phyloP scores from a whole-genome alignment of 64 coral and sea anemone genomes.

The Acropora tenuis region DNA sequence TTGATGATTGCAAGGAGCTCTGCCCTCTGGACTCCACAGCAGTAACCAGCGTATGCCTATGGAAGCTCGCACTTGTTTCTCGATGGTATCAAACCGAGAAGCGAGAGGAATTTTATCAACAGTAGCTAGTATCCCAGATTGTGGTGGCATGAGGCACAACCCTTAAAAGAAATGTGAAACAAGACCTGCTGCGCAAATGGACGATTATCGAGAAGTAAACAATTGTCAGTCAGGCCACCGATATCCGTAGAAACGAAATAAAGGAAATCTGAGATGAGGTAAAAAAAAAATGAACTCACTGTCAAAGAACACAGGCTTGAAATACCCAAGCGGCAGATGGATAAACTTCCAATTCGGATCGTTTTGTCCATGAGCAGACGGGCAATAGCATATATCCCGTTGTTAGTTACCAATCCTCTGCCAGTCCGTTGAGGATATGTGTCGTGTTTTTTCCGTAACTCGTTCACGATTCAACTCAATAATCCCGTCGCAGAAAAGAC shows the following conservation, averaged over 20 bases:
- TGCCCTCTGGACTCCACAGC: background rate
- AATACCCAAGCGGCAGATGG: background rate
- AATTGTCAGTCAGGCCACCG: background rate
- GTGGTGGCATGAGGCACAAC: background rate
- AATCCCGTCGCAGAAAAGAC: too few species aligned
- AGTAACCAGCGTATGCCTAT: background rate
- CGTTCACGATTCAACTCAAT: too few species aligned
- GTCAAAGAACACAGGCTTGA: background rate
- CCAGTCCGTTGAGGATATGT: too few species aligned
- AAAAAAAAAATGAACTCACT: background rate
- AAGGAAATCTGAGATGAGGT: background rate
- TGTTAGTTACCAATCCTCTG: too few species aligned
- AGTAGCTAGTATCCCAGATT: background rate
- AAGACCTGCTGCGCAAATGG: background rate
- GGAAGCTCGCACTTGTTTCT: background rate
- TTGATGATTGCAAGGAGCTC: background rate
- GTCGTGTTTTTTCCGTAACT: too few species aligned
- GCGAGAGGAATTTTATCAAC: slow-evolving; percentile 23
- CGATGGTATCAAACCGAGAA: background rate
- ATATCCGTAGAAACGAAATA: background rate
- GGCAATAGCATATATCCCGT: too few species aligned
- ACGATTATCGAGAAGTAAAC: slow-evolving; percentile 37
- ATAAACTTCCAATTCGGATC: too few species aligned
- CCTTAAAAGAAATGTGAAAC: slow-evolving; percentile 31
- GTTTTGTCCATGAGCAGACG: too few species aligned